A percentile compares a stretch with the other conserved stretches of the same genome.
phyloP scores from a whole-genome alignment of 1,140 invertebrate species.

The Lasioglossum baleicum region DNA sequence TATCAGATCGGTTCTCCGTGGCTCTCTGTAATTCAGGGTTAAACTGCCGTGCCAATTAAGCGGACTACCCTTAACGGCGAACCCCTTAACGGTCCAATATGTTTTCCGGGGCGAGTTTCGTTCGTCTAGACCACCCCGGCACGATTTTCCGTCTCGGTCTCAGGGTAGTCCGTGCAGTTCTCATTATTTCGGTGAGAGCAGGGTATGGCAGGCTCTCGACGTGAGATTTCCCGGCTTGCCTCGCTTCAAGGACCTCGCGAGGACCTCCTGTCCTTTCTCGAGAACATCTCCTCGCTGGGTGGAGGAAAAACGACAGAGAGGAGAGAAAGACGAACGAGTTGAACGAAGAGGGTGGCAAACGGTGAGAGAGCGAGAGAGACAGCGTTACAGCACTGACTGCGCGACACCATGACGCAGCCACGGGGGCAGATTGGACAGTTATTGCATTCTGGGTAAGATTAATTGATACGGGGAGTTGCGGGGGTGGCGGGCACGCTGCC shows the following conservation, averaged over 20 bases:
- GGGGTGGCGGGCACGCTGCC: slow-evolving; percentile 49
- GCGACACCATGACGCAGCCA: slow-evolving; percentile 75
- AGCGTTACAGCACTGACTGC: slow-evolving; percentile 73
- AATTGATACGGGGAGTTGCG: slow-evolving; percentile 74
- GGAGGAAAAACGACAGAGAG: neutral
- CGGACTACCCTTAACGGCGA: slow-evolving; percentile 64
- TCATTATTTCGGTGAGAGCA: slow-evolving; percentile 38
- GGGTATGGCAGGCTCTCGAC: slow-evolving; percentile 7
- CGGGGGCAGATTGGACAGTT: slow-evolving; percentile 80
- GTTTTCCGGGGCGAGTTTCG: slow-evolving; percentile 64
- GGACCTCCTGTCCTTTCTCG: neutral
- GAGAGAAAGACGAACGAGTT: slow-evolving; percentile 24
- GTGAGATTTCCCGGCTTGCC: slow-evolving; percentile 65
- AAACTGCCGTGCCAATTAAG: slow-evolving; percentile 72
- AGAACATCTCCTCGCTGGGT: slow-evolving; percentile 2
- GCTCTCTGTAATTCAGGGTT: slow-evolving; percentile 64
- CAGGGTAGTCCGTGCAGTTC: neutral
- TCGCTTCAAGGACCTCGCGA: slow-evolving; percentile 15
- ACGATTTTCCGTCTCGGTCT: no score
- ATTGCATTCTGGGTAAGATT: slow-evolving; percentile 81
- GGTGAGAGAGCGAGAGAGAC: slow-evolving; percentile 16
- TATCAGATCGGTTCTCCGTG: slow-evolving; percentile 28
- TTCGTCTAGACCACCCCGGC: slow-evolving; percentile 10
- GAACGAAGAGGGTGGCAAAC: slow-evolving; percentile 27
- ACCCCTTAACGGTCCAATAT: slow-evolving; percentile 76